Evolutionary conservation across 2,113 vertebrate species (phyloP), one percentile per base, ranked within the genome.

Genomic region (Erythrocercus mccallii): DNA sequence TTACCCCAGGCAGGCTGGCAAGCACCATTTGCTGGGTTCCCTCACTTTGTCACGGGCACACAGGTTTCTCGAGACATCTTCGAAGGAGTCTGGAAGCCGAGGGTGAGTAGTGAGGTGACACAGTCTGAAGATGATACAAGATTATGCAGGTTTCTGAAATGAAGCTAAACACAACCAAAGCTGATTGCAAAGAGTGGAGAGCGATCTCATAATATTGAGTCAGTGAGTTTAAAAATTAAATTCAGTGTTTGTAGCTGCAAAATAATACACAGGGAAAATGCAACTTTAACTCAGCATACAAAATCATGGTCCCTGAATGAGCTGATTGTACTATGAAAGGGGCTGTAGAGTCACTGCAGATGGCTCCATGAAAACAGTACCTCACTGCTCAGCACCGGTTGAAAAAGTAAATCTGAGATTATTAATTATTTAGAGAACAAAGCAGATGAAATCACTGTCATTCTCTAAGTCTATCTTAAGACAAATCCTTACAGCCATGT

Each of bases 1-100:
- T 51, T 54, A 50, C 71, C 79, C 68, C 65, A 7, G 5, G 68
- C 90, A 78, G 76, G 86, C 88, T 95, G 95, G 95, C 92, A 95
- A 96, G 86, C 81, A 90, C 76, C 79, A 54, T 88, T 94, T 90
- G 76, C 90, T 81, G 92, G 91, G 88, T 90, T 96, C 72, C 94
- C 86, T 88, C 69, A 1, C 82, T 80, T 66, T 5, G 4, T 50
- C 5, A 0, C 1, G 3, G 77, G 92, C 31, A 9, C 82, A 35
- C n/a, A 69, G 71, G 42, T 82, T 96, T 66, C 88, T 90, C 8
- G 0, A 96, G 88, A 80, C 24, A 15, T 71, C 80, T 83, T 70
- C 12, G 40, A 70, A 81, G 54, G 50, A 95, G 62, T 81, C 78
- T 94, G 92, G 51, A 96, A 95, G 72, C 76, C 28, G 80, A 90